Percentiles rank a stretch among this genome's conserved stretches.
These are phyloP conservation scores for Varanus komodoensis DNA, from an alignment of 2,113 vertebrate genomes.

Conservation along the genomic window DNA sequence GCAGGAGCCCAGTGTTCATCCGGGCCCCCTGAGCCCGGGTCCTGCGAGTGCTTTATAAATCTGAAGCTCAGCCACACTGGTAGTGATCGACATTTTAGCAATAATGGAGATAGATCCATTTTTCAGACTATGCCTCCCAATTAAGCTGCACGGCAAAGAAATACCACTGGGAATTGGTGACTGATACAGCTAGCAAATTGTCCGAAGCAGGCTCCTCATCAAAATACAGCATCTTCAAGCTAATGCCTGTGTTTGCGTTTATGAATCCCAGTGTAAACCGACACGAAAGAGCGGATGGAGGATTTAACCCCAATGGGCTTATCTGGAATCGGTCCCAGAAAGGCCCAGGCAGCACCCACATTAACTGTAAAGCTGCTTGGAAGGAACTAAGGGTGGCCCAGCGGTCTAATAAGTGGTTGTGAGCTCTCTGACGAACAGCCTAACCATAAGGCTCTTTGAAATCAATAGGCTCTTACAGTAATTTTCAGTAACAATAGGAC, in stretches of 20 bases:
- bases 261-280: not conserved
- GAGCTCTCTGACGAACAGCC: not conserved
- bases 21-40: not conserved
- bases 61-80: conserved; percentile 16
- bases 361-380: not conserved
- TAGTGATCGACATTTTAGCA: conserved; percentile 29
- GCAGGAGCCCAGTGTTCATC: not conserved
- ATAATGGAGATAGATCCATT: conserved; percentile 40
- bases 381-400: not conserved
- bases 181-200: not conserved
- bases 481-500: conserved; percentile 52
- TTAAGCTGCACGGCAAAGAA: not conserved
- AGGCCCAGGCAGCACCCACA: accelerated
- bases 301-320: not conserved
- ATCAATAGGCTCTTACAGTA: conserved; percentile 49
- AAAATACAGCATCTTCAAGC: conserved; percentile 6
- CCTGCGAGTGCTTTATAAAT: not conserved
- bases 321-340: accelerated
- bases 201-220: not conserved
- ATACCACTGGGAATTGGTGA: not conserved
- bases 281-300: not conserved
- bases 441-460: conserved; percentile 7
- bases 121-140: conserved; percentile 20
- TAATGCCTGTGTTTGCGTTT: not conserved
- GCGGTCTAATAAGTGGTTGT: not conserved